Percentiles rank a stretch among this genome's conserved stretches.
These are phyloP conservation scores for Procavia capensis DNA, from an alignment of 2,113 vertebrate genomes.

Conservation along the genomic window DNA sequence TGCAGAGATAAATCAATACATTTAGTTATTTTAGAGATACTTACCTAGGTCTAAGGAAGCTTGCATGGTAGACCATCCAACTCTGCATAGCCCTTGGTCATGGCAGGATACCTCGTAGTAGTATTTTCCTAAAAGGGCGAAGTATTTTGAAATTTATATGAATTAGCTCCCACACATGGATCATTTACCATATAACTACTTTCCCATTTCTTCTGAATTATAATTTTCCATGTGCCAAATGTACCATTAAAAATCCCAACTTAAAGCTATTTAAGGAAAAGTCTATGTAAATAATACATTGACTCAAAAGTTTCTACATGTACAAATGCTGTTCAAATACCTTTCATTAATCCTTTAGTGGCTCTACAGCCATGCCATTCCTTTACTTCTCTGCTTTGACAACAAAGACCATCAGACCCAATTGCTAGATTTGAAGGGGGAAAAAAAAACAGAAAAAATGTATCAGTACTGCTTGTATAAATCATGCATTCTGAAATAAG, in stretches of 20 bases:
- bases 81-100: constrained; percentile 96
- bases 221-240: not conserved
- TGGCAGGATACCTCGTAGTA: constrained; percentile 97
- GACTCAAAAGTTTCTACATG: not conserved
- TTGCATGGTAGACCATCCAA: constrained; percentile 97
- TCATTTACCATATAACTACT: not conserved
- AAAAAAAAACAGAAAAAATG: not conserved
- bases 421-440: constrained; percentile 90
- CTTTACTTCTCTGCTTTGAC: constrained; percentile 98
- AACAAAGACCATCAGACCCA: constrained; percentile 96
- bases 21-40: constrained; percentile 55
- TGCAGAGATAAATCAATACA: not conserved
- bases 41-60: constrained; percentile 96
- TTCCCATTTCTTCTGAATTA: not conserved
- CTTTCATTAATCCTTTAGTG: constrained; percentile 95
- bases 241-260: not conserved
- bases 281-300: not conserved
- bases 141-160: not conserved
- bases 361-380: constrained; percentile 99
- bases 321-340: constrained; percentile 77
- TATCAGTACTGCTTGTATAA: not conserved
- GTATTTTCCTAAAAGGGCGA: constrained; percentile 90
- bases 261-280: not conserved
- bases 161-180: not conserved
- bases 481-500: not conserved